These are phyloP conservation scores for Zaprionus gabonicus DNA, from an alignment of 1,140 invertebrate genomes.

Conservation along the genomic window DNA sequence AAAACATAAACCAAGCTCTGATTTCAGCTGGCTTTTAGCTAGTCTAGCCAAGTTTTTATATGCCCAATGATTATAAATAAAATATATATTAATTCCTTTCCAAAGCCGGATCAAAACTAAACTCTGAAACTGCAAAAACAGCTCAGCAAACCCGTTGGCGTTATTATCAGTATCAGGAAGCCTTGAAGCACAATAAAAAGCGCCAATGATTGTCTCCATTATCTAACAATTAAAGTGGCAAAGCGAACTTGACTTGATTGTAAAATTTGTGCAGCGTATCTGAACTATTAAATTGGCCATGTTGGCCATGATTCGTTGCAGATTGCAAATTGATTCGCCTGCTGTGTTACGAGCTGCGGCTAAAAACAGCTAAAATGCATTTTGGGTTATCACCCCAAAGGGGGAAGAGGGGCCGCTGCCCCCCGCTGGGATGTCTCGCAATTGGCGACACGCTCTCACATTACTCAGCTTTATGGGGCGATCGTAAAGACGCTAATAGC, in stretches of 20 bases:
- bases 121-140: background rate
- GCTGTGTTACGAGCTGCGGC: constrained; percentile 33
- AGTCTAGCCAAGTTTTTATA: background rate
- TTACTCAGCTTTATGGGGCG: constrained; percentile 68
- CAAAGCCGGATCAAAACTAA: background rate
- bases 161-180: background rate
- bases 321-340: constrained; percentile 27
- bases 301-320: background rate
- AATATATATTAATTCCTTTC: background rate
- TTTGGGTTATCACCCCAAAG: constrained; percentile 1
- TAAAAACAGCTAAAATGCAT: constrained; percentile 18
- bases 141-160: background rate
- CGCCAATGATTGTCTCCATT: background rate
- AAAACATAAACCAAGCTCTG: too few relatives aligned
- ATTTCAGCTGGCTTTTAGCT: background rate
- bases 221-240: constrained; percentile 2
- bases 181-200: background rate
- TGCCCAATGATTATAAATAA: background rate
- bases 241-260: background rate
- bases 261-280: background rate
- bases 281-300: background rate
- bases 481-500: constrained; percentile 49
- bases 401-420: too few relatives aligned
- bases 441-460: constrained; percentile 63
- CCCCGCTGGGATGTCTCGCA: constrained; percentile 21